These are phyloP conservation scores for Rotaria macrura DNA, from an alignment of 2,888 invertebrate species.

Conservation along the genomic window DNA sequence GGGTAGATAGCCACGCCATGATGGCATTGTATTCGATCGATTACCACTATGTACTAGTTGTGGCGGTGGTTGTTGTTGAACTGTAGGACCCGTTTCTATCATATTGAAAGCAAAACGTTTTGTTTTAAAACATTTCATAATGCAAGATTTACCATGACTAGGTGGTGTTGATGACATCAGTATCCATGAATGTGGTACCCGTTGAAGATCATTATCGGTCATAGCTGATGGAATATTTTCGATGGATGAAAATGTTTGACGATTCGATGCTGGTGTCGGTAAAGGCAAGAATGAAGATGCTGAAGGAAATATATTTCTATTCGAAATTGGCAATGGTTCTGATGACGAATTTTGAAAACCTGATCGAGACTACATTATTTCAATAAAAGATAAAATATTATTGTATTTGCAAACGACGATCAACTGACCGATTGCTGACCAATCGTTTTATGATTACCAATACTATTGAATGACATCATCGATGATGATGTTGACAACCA, in stretches of 20 bases:
- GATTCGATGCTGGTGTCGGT: too few species aligned
- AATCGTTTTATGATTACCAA: too few species aligned
- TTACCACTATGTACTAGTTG: background rate
- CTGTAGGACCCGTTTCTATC: background rate
- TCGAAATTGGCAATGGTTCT: too few species aligned
- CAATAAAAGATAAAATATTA: too few species aligned
- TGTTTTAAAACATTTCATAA: background rate
- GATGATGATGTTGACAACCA: background rate
- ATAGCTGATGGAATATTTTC: background rate
- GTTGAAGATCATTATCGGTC: background rate
- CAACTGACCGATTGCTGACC: too few species aligned
- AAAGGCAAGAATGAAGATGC: too few species aligned
- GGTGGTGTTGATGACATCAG: background rate
- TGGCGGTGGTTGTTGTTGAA: background rate
- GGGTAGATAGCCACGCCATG: background rate
- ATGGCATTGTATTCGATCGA: background rate
- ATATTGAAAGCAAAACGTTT: background rate
- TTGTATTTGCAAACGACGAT: too few species aligned
- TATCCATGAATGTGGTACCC: background rate
- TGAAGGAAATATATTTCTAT: too few species aligned
- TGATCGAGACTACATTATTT: too few species aligned
- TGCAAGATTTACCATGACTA: background rate
- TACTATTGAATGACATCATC: background rate
- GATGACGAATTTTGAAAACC: too few species aligned
- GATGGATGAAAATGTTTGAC: too few species aligned